phyloP scores from a whole-genome alignment of 2,888 invertebrate species.

The Brachyptera risi region DNA sequence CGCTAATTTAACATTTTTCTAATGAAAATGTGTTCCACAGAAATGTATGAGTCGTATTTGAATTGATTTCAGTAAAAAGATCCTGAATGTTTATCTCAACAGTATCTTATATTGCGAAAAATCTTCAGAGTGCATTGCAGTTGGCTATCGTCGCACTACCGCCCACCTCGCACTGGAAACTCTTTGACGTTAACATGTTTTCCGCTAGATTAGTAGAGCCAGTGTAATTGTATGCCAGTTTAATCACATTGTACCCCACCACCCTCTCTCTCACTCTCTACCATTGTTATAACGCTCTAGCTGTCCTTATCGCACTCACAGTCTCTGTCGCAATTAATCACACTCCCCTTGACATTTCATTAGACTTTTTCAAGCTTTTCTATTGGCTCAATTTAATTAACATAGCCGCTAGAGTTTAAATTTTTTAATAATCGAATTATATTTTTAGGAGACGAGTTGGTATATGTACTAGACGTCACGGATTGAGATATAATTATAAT shows the following conservation, averaged over 20 bases:
- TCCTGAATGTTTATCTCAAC: no score
- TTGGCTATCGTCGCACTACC: no score
- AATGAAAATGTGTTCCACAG: no score
- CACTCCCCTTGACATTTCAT: conserved; percentile 48
- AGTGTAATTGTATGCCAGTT: conserved; percentile 20
- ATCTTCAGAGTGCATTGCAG: no score
- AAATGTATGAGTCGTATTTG: no score
- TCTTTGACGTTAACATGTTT: conserved; percentile 2
- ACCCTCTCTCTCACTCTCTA: neutral
- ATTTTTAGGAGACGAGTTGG: conserved; percentile 31
- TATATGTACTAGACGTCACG: neutral
- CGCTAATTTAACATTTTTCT: no score
- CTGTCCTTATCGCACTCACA: conserved; percentile 33
- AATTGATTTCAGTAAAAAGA: no score
- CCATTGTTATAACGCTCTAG: neutral
- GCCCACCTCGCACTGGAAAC: no score
- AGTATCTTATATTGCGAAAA: no score
- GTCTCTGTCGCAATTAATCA: conserved; percentile 46
- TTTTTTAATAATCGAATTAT: conserved; percentile 48
- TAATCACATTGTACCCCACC: conserved; percentile 14
- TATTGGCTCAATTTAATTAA: conserved; percentile 46
- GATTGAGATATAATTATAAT: no score
- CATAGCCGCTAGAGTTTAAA: conserved; percentile 45
- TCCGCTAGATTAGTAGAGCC: conserved; percentile 7
- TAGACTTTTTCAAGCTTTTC: conserved; percentile 42